Evolutionary conservation across 2,113 vertebrate species (phyloP).

Genomic region (Calyptommatus sinebrachiatus): DNA sequence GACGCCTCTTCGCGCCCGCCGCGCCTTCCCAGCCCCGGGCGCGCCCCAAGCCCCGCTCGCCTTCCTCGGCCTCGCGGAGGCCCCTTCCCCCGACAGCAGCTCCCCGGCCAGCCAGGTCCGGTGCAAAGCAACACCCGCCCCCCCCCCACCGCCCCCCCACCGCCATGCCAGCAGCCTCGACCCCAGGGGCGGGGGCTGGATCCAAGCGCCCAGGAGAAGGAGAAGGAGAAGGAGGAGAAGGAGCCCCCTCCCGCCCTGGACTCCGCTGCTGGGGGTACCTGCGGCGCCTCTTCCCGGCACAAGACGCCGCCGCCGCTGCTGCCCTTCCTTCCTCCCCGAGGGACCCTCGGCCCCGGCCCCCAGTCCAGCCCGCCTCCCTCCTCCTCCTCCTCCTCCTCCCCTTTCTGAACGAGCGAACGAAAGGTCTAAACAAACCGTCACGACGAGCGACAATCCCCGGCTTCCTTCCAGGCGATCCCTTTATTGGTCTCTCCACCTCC

Average conservation of each 20-base stretch:
- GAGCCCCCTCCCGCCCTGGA: too few relatives aligned
- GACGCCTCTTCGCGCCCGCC: not conserved
- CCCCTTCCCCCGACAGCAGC: not conserved
- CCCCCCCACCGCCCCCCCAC: not conserved
- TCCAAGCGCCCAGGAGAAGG: not conserved
- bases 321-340: constrained; percentile 3
- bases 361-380: not conserved
- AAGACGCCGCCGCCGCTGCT: not conserved
- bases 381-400: not conserved
- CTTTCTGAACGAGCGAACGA: not conserved
- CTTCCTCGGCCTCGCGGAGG: not conserved
- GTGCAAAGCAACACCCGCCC: not conserved
- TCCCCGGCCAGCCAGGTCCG: not conserved
- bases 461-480: constrained; percentile 8
- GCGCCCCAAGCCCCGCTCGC: not conserved
- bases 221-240: too few relatives aligned
- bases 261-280: too few relatives aligned
- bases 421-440: constrained; percentile 13
- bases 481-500: not conserved
- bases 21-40: not conserved
- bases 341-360: not conserved
- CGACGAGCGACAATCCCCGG: not conserved
- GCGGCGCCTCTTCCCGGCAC: not conserved
- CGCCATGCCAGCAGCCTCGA: too few relatives aligned
- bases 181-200: not conserved